Evolutionary conservation across 2,888 invertebrate genomes (phyloP).

Genomic region (Pammene fasciana): DNA sequence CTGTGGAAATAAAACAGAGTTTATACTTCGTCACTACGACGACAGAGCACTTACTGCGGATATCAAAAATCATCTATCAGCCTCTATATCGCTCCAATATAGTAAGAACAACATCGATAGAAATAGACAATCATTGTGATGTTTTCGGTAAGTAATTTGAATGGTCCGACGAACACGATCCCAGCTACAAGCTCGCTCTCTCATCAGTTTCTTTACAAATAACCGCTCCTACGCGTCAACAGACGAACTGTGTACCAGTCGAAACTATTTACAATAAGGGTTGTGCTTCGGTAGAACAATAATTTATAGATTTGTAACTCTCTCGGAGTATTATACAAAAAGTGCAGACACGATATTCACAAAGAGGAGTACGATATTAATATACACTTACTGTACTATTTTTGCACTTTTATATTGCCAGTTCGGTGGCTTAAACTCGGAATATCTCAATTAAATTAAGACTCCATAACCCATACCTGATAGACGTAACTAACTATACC

Average conservation of each 20-base stretch:
- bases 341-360: slow-evolving; percentile 80
- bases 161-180: no score
- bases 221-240: slow-evolving; percentile 54
- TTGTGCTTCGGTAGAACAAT: slow-evolving; percentile 78
- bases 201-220: slow-evolving; percentile 27
- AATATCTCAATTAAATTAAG: slow-evolving; percentile 82
- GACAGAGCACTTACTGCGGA: no score
- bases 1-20: no score
- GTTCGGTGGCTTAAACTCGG: slow-evolving; percentile 80
- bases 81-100: no score
- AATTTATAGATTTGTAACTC: slow-evolving; percentile 71
- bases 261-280: slow-evolving; percentile 79
- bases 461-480: slow-evolving; percentile 74
- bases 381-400: slow-evolving; percentile 77
- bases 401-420: slow-evolving; percentile 82
- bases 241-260: slow-evolving; percentile 62
- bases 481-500: slow-evolving; percentile 66
- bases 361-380: slow-evolving; percentile 73
- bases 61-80: no score
- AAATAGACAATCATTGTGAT: no score
- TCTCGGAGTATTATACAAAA: slow-evolving; percentile 74
- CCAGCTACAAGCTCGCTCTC: background rate
- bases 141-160: no score
- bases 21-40: no score
- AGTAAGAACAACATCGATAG: no score